These are phyloP conservation scores for Polietes domitor DNA, from an alignment of 2,888 invertebrate species.

Conservation along the genomic window DNA sequence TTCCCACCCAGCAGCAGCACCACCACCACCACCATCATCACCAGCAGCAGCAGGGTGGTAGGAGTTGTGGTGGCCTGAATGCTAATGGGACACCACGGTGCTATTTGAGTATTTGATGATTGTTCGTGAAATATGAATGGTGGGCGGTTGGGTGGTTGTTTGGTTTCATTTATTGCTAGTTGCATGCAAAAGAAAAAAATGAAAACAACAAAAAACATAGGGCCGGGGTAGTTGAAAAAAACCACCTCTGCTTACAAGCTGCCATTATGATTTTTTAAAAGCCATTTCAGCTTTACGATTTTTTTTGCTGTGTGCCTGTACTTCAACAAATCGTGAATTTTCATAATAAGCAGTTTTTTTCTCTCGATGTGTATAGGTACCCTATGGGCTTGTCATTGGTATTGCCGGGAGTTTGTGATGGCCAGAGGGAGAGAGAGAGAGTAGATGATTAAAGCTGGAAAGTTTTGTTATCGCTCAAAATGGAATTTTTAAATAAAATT, in stretches of 20 bases:
- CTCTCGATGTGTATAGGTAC: no score
- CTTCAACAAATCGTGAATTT: conserved; percentile 77
- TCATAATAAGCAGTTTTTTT: conserved; percentile 79
- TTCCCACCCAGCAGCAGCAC: not conserved
- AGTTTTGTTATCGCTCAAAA: no score
- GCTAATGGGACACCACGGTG: conserved; percentile 65
- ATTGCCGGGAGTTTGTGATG: conserved; percentile 72
- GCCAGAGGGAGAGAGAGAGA: no score
- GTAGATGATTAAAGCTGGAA: no score
- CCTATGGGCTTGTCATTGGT: not conserved
- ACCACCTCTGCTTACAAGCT: conserved; percentile 77
- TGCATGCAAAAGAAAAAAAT: conserved; percentile 35
- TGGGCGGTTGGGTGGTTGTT: conserved; percentile 40
- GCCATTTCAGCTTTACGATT: conserved; percentile 73
- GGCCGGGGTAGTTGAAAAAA: conserved; percentile 2
- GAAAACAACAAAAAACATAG: no score
- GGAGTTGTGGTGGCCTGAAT: conserved; percentile 56
- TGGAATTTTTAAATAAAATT: no score
- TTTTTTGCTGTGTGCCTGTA: conserved; percentile 41
- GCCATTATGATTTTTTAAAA: conserved; percentile 80
- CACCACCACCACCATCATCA: conserved; percentile 24
- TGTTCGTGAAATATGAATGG: not conserved
- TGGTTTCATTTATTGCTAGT: conserved; percentile 52
- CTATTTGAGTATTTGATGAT: conserved; percentile 45
- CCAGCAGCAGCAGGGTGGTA: conserved; percentile 4